A percentile compares a stretch with the other conserved stretches of the same genome.
Evolutionary conservation across 2,113 vertebrate species (phyloP).

Genomic region (Nerophis ophidion): DNA sequence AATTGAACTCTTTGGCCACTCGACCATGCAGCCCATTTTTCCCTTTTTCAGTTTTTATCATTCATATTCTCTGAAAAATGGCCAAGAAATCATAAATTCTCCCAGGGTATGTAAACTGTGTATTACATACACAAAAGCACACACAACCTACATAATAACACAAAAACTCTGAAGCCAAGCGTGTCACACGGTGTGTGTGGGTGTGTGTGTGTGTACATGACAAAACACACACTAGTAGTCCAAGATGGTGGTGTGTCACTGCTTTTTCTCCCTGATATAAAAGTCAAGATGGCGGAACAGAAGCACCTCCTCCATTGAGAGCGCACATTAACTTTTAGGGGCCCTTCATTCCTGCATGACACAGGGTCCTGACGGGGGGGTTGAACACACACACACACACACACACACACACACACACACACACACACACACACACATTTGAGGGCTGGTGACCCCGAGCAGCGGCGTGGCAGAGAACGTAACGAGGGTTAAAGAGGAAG

Average conservation of each 20-base stretch:
- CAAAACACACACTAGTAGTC: not conserved
- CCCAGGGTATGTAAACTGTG: no score
- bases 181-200: no score
- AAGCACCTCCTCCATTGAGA: constrained; percentile 44
- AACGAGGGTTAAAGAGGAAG: constrained; percentile 71
- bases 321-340: constrained; percentile 73
- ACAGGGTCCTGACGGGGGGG: constrained; percentile 20
- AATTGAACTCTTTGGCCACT: no score
- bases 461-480: constrained; percentile 39
- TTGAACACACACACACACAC: not conserved
- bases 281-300: constrained; percentile 69
- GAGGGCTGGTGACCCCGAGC: constrained; percentile 38
- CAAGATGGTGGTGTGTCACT: not conserved
- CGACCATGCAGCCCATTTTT: no score
- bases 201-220: no score
- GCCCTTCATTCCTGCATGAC: constrained; percentile 61
- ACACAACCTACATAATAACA: not conserved
- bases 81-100: no score
- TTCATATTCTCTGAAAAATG: no score
- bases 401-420: not conserved
- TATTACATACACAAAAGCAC: no score
- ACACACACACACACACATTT: not conserved
- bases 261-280: constrained; percentile 38
- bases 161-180: not conserved
- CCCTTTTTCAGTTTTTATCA: no score